Evolutionary conservation across 2,113 vertebrate species (phyloP), one percentile per base, ranked within the genome.

Genomic region (Scalopus aquaticus): DNA sequence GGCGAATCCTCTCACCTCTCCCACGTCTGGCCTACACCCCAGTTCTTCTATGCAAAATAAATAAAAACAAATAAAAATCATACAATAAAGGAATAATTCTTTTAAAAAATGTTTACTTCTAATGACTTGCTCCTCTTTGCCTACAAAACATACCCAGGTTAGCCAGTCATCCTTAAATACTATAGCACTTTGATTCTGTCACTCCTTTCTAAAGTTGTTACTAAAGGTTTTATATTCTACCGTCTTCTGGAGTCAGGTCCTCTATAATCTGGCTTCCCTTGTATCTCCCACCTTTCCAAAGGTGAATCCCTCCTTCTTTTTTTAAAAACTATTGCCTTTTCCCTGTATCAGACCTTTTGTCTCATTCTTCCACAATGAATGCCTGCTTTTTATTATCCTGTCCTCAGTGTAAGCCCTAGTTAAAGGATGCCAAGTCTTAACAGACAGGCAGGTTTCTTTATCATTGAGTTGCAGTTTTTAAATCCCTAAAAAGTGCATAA

Each of bases 401-500:
- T 46, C 49, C 74, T 39, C 51, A 78, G 67, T 54, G 6, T 9
- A 70, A 60, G 32, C 4, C 2, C 1, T 30, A 32, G 28, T 37
- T n/a, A 90, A 69, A 96, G 46, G 54, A 44, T 76, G 28, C 69
- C 84, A 46, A 9, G 9, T 60, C 35, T 65, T 74, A 67, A 13
- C 37, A 37, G 56, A 62, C 8, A 64, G 39, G 54, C 39, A 64
- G 74, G 74, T 65, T 64, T 95, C 28, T 9, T 70, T 46, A 62
- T 62, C 49, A 65, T 9, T 72, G 49, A 79, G 77, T 42, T 82
- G 60, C 35, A 74, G 69, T 22, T 86, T 96, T 91, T 79, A 74
- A 96, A 85, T 86, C 35, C 76, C 72, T 79, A 84, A 90, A 94
- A 74, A 80, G 35, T 7, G 24, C 32, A 95, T 32, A 80, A 26